Conservation (phyloP, 1,140 invertebrate genomes). For the Orius insidiosus region DNA sequence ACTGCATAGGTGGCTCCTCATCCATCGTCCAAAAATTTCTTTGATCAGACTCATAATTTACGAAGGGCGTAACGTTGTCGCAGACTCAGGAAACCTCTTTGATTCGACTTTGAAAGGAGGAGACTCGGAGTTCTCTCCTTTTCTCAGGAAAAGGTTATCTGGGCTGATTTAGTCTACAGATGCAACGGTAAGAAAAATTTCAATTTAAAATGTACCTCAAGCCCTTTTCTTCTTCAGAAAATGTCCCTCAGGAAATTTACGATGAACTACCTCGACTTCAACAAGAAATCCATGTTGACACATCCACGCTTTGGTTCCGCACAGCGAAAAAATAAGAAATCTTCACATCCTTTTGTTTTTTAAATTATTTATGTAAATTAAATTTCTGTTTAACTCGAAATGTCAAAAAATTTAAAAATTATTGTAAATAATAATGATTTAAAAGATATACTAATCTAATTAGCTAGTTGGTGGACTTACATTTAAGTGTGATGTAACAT, state of each 20-base stretch:
- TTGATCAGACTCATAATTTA: conserved; percentile 77
- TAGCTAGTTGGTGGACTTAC: too few relatives aligned
- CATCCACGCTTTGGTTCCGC: conserved; percentile 10
- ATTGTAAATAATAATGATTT: too few relatives aligned
- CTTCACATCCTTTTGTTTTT: too few relatives aligned
- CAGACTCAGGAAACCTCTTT: conserved; percentile 84
- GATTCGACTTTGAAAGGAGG: conserved; percentile 79
- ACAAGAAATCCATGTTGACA: conserved; percentile 46
- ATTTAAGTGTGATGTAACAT: too few relatives aligned
- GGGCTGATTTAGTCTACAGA: conserved; percentile 87
- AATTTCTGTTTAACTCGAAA: too few relatives aligned
- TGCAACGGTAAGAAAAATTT: conserved; percentile 62
- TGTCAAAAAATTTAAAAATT: too few relatives aligned
- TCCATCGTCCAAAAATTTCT: conserved; percentile 81
- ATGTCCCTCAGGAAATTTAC: conserved; percentile 62
- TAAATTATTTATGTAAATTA: too few relatives aligned
- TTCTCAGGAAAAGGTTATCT: conserved; percentile 93
- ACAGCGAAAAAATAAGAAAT: too few relatives aligned
- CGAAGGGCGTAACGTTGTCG: conserved; percentile 69
- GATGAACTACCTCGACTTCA: conserved; percentile 55
- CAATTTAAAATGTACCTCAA: neutral
- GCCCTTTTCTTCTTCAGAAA: conserved; percentile 37
- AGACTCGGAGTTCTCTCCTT: conserved; percentile 88
- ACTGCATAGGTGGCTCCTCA: conserved; percentile 80
- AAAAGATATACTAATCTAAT: too few relatives aligned